phyloP scores from a whole-genome alignment of 2,113 vertebrate genomes.

The Suricata suricatta region DNA sequence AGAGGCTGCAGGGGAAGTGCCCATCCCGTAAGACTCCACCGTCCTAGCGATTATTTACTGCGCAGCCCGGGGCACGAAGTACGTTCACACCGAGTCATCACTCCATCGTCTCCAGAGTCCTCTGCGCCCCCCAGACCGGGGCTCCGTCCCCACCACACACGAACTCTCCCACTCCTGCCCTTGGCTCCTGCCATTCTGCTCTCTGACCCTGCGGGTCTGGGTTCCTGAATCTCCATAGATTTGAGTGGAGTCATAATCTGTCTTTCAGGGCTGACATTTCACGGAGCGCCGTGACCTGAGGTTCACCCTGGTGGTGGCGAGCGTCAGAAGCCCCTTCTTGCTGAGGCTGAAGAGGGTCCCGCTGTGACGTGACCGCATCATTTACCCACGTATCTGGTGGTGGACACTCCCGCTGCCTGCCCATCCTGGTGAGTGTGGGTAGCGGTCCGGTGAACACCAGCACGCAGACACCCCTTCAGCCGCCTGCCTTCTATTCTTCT shows the following conservation, averaged over 20 bases:
- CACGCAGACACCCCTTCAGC: no score
- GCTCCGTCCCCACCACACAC: background rate
- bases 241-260: rapidly evolving
- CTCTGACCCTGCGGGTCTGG: background rate
- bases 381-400: rapidly evolving
- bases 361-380: rapidly evolving
- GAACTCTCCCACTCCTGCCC: no score
- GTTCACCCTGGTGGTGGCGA: rapidly evolving
- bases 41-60: background rate
- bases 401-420: rapidly evolving
- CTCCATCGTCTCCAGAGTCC: background rate
- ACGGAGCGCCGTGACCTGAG: background rate
- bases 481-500: no score
- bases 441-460: rapidly evolving
- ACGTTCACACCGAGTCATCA: rapidly evolving
- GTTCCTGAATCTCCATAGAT: background rate
- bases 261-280: background rate
- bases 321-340: background rate
- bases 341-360: background rate
- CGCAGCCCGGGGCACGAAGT: no score
- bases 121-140: background rate
- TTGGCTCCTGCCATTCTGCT: rapidly evolving
- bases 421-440: background rate
- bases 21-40: no score
- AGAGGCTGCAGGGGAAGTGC: background rate